Percentiles rank a stretch among this genome's conserved stretches.
These are phyloP conservation scores for Protomyctophum bolini DNA, from an alignment of 2,113 vertebrate species.

Conservation along the genomic window DNA sequence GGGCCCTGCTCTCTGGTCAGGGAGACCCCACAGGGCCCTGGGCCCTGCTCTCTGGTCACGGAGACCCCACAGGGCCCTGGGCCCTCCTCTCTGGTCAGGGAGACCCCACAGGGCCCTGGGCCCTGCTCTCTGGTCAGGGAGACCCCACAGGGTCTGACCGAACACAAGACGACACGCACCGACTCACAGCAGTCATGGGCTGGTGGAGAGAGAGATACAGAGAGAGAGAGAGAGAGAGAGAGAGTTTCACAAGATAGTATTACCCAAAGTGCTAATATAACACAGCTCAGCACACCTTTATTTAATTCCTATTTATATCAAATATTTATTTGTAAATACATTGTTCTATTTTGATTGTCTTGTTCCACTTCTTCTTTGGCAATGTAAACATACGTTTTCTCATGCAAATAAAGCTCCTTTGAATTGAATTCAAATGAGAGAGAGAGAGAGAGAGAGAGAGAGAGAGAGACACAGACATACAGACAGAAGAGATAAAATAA, in stretches of 20 bases:
- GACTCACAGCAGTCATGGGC: conserved; percentile 94
- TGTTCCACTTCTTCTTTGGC: too few species aligned
- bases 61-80: conserved; percentile 3
- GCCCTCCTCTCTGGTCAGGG: conserved; percentile 42
- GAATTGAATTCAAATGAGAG: too few species aligned
- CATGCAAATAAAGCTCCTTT: too few species aligned
- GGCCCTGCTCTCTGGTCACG: conserved; percentile 59
- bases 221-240: not conserved
- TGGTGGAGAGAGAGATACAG: conserved; percentile 51
- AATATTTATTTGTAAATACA: too few species aligned
- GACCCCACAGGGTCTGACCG: conserved; percentile 54
- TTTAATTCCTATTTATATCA: too few species aligned
- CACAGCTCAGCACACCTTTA: too few species aligned
- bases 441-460: not conserved
- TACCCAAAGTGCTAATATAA: too few species aligned
- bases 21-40: conserved; percentile 1
- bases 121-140: conserved; percentile 51
- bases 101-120: conserved; percentile 31
- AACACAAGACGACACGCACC: conserved; percentile 89
- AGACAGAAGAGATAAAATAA: too few species aligned
- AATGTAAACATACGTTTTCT: too few species aligned
- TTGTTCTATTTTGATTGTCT: too few species aligned
- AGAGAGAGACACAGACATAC: too few species aligned
- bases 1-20: conserved; percentile 42
- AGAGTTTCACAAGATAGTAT: too few species aligned